Evolutionary conservation across 2,888 invertebrate genomes (phyloP).

Genomic region (Eurois occulta): DNA sequence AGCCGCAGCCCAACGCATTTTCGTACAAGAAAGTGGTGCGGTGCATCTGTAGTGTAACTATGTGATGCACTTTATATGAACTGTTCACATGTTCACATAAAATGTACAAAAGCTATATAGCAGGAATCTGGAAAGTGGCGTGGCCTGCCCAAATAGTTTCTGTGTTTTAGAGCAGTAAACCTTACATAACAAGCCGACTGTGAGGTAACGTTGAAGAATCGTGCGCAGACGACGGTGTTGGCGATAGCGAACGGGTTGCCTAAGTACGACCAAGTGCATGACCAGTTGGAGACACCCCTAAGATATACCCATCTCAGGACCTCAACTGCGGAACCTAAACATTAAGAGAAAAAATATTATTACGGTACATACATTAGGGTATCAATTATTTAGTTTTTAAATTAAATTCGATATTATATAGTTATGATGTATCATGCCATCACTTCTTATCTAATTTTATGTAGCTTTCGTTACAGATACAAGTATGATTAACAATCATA

Average conservation of each 20-base stretch:
- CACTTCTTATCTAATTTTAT: neutral
- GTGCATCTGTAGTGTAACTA: too few relatives aligned
- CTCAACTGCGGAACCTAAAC: constrained; percentile 73
- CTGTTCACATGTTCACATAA: too few relatives aligned
- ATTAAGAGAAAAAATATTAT: neutral
- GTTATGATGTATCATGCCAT: too few relatives aligned
- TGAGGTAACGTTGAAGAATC: constrained; percentile 81
- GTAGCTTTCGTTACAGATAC: neutral
- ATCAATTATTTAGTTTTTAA: neutral
- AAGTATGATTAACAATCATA: neutral
- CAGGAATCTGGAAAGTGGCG: neutral
- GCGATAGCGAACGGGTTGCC: constrained; percentile 65
- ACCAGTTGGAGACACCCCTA: constrained; percentile 73
- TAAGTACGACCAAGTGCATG: constrained; percentile 73
- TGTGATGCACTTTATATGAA: too few relatives aligned
- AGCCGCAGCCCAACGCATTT: too few relatives aligned
- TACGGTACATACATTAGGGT: too few relatives aligned
- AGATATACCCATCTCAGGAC: constrained; percentile 83
- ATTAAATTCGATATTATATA: neutral
- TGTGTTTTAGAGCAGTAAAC: too few relatives aligned
- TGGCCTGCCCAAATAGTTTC: neutral
- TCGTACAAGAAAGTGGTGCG: too few relatives aligned
- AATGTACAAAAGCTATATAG: too few relatives aligned
- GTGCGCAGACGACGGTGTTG: constrained; percentile 79
- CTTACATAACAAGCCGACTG: constrained; percentile 84